A percentile compares a stretch with the other conserved stretches of the same genome.
phyloP scores from a whole-genome alignment of 2,797 vertebrate species.

The Siniperca undulata region DNA sequence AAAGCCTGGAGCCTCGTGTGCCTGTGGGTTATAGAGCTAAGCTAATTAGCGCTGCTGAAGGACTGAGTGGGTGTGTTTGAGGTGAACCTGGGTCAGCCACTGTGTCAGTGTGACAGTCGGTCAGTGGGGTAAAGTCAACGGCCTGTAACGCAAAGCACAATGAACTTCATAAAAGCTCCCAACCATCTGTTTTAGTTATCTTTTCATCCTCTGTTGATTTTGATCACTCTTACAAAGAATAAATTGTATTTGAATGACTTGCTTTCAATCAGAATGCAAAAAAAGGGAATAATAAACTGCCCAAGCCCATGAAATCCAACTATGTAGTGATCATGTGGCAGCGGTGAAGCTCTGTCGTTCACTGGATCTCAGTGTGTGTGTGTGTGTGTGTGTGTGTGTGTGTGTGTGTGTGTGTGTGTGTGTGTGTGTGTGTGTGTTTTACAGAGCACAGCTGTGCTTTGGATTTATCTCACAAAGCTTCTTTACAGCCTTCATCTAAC shows the following conservation, averaged over 20 bases:
- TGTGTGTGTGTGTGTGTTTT: constrained; percentile 51
- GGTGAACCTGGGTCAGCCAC: constrained; percentile 53
- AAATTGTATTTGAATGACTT: constrained; percentile 7
- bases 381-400: constrained; percentile 57
- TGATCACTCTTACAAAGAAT: background rate
- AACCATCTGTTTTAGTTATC: background rate
- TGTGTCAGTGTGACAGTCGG: constrained; percentile 69
- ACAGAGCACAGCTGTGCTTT: constrained; percentile 82
- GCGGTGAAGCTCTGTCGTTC: constrained; percentile 38
- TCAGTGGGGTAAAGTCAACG: constrained; percentile 56
- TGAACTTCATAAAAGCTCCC: background rate
- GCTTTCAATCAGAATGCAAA: constrained; percentile 20
- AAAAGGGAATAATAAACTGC: constrained; percentile 26
- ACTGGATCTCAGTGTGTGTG: constrained; percentile 21
- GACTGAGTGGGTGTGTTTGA: constrained; percentile 38
- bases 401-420: constrained; percentile 43
- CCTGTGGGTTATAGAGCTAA: constrained; percentile 76
- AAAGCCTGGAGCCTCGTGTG: constrained; percentile 56
- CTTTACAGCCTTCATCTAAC: constrained; percentile 78
- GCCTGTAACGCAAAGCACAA: background rate
- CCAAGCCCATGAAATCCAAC: constrained; percentile 51
- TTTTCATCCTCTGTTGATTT: background rate
- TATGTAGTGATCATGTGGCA: constrained; percentile 57
- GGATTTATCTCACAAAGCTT: constrained; percentile 84
- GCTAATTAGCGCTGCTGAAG: constrained; percentile 76